These are phyloP conservation scores for Coptotermes formosanus DNA, from an alignment of 1,140 invertebrate species.

Conservation along the genomic window DNA sequence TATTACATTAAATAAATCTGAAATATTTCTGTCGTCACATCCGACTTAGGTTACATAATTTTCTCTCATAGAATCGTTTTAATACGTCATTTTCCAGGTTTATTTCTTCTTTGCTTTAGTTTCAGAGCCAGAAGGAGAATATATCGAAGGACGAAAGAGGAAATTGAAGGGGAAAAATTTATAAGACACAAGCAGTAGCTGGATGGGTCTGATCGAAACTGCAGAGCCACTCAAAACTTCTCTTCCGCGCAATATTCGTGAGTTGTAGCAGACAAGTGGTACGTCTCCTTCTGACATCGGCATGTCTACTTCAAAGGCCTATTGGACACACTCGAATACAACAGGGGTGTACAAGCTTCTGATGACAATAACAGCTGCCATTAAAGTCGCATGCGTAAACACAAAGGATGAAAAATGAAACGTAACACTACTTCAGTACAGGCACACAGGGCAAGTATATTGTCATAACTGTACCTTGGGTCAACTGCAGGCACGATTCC, in stretches of 20 bases:
- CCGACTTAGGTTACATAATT: neutral
- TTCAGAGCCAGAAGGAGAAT: neutral
- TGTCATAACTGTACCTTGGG: too few species aligned
- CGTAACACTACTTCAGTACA: too few species aligned
- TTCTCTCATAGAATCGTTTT: neutral
- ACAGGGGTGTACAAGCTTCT: neutral
- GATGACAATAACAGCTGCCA: neutral
- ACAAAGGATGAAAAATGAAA: too few species aligned
- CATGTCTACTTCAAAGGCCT: neutral
- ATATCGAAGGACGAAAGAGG: neutral
- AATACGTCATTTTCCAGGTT: neutral
- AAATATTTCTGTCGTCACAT: neutral
- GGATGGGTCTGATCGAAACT: constrained; percentile 9
- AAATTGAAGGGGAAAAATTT: constrained; percentile 9
- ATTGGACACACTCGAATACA: neutral
- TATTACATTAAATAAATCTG: neutral
- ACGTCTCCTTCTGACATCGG: neutral
- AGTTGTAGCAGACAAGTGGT: constrained; percentile 4
- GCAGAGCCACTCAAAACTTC: neutral
- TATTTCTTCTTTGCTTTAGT: neutral
- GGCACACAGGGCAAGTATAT: too few species aligned
- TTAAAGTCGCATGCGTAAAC: neutral
- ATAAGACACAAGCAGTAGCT: constrained; percentile 11
- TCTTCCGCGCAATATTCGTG: neutral
- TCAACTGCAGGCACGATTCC: too few species aligned